phyloP scores from a whole-genome alignment of 92 coral and sea anemone genomes.

The Phenganax stokvisi region DNA sequence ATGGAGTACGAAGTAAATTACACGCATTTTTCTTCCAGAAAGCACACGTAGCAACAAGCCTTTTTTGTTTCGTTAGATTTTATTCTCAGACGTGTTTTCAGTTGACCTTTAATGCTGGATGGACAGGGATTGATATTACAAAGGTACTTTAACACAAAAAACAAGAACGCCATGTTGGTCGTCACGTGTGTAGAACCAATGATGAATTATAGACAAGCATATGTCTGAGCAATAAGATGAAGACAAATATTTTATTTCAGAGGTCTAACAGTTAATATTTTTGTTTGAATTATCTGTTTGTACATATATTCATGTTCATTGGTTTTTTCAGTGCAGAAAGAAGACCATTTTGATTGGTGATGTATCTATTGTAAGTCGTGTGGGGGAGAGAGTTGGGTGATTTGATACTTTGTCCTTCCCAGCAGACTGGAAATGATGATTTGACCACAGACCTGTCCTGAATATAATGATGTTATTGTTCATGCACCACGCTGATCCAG shows the following conservation, averaged over 20 bases:
- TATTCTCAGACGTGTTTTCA: conserved; percentile 1
- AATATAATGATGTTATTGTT: conserved; percentile 46
- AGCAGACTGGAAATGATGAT: conserved; percentile 48
- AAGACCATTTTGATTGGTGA: background rate
- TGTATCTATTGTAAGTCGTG: background rate
- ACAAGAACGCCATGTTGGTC: background rate
- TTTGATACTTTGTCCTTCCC: background rate
- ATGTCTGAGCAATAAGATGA: conserved; percentile 66
- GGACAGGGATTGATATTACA: background rate
- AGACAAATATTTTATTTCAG: conserved; percentile 59
- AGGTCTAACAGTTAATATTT: conserved; percentile 18
- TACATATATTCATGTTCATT: too few relatives aligned
- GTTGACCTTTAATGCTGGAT: background rate
- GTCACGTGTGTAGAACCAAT: conserved; percentile 36
- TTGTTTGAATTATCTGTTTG: too few relatives aligned
- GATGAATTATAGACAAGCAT: conserved; percentile 80
- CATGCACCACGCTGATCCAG: conserved; percentile 47
- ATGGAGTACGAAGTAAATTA: background rate
- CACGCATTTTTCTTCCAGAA: background rate
- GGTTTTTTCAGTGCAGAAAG: background rate
- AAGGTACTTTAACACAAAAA: background rate
- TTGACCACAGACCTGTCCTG: conserved; percentile 72
- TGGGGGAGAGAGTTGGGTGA: background rate
- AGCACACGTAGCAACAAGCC: background rate
- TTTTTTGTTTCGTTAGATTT: background rate